Base-by-base conservation (phyloP, 2,113 vertebrate species). In the Hoplias malabaricus region DNA sequence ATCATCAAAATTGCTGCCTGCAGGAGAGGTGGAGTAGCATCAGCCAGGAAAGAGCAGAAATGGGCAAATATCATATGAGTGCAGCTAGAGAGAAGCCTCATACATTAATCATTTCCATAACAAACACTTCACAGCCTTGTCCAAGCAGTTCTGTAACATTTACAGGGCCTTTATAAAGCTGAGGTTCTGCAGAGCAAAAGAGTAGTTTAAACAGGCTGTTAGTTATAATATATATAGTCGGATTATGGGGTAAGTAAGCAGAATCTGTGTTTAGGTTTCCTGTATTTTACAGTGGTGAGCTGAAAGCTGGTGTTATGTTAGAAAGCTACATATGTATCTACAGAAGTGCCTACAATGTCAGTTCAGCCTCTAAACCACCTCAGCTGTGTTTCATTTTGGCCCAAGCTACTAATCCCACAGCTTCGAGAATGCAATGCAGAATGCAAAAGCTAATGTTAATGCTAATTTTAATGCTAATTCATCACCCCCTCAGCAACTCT, bases 51-150 rank as follows among this genome's bases (percentile, higher is more conserved):
- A 33, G 61, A 73, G 38, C 71, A 48, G 40, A 43, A 34, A 8
- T 25, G 31, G 48, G n/a, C 48, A 62, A 19, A 19, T 16, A 2
- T 62, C 57, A 62, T 34, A 14, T 69, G 66, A 71, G 27, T 38
- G 19, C 67, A 81, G 61, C 25, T 11, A 40, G 27, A 38, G 10
- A 29, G 46, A 80, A 77, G 46, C 14, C 33, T 68, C 62, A 77
- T 77, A 36, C 14, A 76, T 66, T 46, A 72, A 70, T 77, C 21
- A 80, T 73, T 63, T 50, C 50, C 48, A 36, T 29, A 68, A 68
- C 33, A 69, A 59, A 79, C 42, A 80, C 38, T 74, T 69, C 9
- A 5, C 31, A 57, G 34, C 25, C n/a, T 38, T 68, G 19, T 68
- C 50, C 53, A 67, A 74, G 31, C 40, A 31, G 43, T 61, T n/a